Conservation (phyloP, 35 echinoderm and acorn worm species). For the Chiridota heheva region DNA sequence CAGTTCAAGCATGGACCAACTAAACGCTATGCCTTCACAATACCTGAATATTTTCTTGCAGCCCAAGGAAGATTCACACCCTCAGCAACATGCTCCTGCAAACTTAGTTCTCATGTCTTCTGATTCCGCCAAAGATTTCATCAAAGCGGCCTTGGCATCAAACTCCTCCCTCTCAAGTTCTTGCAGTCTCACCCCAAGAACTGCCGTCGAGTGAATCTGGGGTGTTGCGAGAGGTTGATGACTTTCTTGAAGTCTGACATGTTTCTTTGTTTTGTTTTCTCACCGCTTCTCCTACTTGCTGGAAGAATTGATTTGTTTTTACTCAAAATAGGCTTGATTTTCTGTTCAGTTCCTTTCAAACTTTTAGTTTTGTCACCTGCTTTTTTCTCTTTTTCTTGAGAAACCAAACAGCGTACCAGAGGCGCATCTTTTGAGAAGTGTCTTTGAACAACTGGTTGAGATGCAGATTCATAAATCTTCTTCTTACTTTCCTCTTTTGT, state of each 20-base stretch:
- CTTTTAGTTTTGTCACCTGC: slow-evolving; percentile 10
- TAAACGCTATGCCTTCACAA: too few species aligned
- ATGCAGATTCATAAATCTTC: too few species aligned
- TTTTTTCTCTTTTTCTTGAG: too few species aligned
- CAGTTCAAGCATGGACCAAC: too few species aligned
- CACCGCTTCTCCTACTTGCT: not conserved
- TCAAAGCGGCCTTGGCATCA: not conserved
- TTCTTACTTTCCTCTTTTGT: too few species aligned
- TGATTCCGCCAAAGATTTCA: slow-evolving; percentile 17
- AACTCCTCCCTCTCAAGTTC: not conserved
- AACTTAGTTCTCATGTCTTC: not conserved
- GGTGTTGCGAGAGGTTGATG: not conserved
- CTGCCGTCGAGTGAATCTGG: not conserved
- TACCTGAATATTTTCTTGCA: slow-evolving; percentile 18
- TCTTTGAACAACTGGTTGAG: too few species aligned
- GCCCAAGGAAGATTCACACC: slow-evolving; percentile 14
- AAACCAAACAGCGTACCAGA: too few species aligned
- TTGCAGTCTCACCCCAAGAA: not conserved
- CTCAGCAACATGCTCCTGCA: not conserved
- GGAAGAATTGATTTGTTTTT: too few species aligned
- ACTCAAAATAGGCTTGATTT: too few species aligned
- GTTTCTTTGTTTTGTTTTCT: slow-evolving; percentile 1
- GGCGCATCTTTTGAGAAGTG: too few species aligned
- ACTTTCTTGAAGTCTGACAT: not conserved
- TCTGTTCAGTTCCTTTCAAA: not conserved